Evolutionary conservation across 2,113 vertebrate species (phyloP), one percentile per base, ranked within the genome.

Genomic region (Cathartes aura): DNA sequence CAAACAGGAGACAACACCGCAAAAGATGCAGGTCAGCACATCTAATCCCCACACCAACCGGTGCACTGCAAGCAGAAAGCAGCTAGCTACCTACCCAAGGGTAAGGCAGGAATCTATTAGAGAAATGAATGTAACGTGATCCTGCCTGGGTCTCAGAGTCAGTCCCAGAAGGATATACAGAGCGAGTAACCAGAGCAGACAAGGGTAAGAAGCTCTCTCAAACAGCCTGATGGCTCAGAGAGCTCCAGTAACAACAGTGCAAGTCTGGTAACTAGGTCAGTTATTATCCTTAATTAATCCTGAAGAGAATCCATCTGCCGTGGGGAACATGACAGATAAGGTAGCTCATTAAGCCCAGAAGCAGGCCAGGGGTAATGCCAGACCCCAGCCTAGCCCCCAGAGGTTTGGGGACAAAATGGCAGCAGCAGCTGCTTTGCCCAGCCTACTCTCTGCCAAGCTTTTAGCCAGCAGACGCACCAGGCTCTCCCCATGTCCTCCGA

Each of bases 251-350:
- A 94, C 93, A 93, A 82, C 52, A 96, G 70, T 48, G 62, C 62
- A 82, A 80, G 64, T 47, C 92, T 93, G 85, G 84, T 96, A 97
- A 97, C 70, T 93, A 90, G 97, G 97, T 96, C 97, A 70, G 58
- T 92, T 97, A 95, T 95, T 95, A 96, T 87, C 85, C 53, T 95
- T 97, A 95, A 94, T 96, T 96, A 96, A 97, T 95, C 87, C 90
- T 88, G 66, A 93, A 90, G 58, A 95, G 67, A 85, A 58, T 78
- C 58, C 71, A 95, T 95, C 95, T 97, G 96, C 53, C 45, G 42
- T 8, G 13, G 53, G 24, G 55, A 94, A 73, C 60, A 66, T 72
- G 62, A 80, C 30, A 85, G 88, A 75, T 72, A 79, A 95, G 58
- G 82, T 47, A 71, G 62, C 74, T 95, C 90, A 76, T 90, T 76